phyloP scores from a whole-genome alignment of 2,888 invertebrate species.

The Phrixothrix hirtus region DNA sequence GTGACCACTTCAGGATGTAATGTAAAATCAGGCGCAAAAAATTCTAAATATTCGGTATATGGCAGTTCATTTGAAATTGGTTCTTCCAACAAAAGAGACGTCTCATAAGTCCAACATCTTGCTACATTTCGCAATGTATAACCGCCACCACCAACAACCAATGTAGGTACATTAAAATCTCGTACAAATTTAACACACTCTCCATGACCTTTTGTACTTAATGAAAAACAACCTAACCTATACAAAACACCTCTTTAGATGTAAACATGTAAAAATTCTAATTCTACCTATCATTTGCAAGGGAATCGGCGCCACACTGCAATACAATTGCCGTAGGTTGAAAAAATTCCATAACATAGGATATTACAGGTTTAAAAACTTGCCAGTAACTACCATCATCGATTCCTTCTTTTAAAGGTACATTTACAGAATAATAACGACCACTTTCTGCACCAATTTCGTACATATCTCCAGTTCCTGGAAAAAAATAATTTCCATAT shows the following conservation, averaged over 20 bases:
- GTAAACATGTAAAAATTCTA: too few relatives aligned
- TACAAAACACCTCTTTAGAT: too few relatives aligned
- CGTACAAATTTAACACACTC: constrained; percentile 98
- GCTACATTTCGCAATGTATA: constrained; percentile 97
- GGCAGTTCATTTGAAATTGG: constrained; percentile 94
- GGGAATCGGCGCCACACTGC: constrained; percentile 97
- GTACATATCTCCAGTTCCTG: constrained; percentile 98
- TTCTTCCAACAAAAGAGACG: constrained; percentile 90
- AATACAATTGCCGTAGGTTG: constrained; percentile 95
- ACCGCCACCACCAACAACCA: constrained; percentile 66
- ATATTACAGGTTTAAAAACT: constrained; percentile 92
- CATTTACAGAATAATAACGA: constrained; percentile 96
- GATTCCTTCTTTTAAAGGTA: constrained; percentile 96
- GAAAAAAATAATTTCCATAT: constrained; percentile 97
- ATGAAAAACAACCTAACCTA: constrained; percentile 91
- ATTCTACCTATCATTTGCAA: constrained; percentile 79
- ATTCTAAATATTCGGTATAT: constrained; percentile 93
- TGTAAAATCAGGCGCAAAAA: constrained; percentile 96
- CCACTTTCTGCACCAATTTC: constrained; percentile 97
- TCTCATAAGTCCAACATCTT: constrained; percentile 98
- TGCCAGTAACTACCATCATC: constrained; percentile 91
- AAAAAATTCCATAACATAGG: constrained; percentile 94
- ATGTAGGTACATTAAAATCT: constrained; percentile 85
- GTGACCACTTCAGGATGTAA: constrained; percentile 91
- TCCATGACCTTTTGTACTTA: constrained; percentile 93